These are phyloP conservation scores for Drosophila cyrtoloma DNA, from an alignment of 2,888 invertebrate species.

Conservation along the genomic window DNA sequence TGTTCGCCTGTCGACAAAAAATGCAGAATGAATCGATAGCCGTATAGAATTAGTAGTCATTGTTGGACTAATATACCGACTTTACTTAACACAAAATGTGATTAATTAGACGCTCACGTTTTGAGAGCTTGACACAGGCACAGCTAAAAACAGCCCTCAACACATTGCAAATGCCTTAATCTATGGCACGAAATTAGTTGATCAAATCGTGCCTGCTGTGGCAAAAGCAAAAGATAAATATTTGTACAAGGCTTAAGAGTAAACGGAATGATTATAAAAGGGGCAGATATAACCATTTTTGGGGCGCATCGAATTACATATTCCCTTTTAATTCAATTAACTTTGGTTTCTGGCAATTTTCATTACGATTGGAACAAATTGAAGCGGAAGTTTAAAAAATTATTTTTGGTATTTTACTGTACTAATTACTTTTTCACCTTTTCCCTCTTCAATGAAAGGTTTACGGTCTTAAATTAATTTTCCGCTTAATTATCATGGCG, in stretches of 20 bases:
- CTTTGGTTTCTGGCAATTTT: conserved; percentile 8
- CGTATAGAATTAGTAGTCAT: conserved; percentile 33
- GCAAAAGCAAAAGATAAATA: conserved; percentile 31
- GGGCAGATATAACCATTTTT: conserved; percentile 6
- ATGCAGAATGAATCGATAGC: conserved; percentile 38
- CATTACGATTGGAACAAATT: conserved; percentile 19
- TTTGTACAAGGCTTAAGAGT: conserved; percentile 21
- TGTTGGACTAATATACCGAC: conserved; percentile 22
- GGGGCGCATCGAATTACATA: conserved; percentile 6
- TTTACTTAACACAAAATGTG: conserved; percentile 27
- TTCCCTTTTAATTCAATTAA: conserved; percentile 29
- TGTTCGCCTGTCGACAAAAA: conserved; percentile 37
- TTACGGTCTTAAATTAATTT: neutral
- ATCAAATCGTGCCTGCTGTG: conserved; percentile 50
- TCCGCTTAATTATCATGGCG: neutral
- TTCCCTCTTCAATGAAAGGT: neutral
- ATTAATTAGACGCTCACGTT: conserved; percentile 59
- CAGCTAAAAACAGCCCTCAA: conserved; percentile 45
- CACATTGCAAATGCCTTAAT: conserved; percentile 57
- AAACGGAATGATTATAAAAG: conserved; percentile 36
- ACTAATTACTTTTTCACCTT: neutral
- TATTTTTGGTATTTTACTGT: neutral
- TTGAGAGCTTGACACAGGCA: conserved; percentile 32
- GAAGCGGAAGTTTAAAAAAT: conserved; percentile 26
- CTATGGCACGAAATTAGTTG: conserved; percentile 53